Base-by-base conservation (phyloP, 2,888 invertebrate species). In the Apamea monoglypha region DNA sequence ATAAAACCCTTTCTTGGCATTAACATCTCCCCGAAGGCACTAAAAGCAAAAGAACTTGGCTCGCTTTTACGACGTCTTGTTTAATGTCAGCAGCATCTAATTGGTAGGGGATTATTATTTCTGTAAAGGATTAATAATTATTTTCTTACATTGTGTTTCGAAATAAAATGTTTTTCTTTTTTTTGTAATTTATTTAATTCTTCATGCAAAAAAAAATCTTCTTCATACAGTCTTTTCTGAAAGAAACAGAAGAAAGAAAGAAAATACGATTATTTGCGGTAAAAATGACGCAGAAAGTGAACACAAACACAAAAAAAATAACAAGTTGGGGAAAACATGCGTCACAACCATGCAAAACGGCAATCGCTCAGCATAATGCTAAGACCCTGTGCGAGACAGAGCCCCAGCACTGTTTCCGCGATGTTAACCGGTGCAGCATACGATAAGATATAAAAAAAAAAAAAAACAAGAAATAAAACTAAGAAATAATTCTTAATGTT, bases 1-100 rank as follows among this genome's bases (percentile, higher is more conserved):
- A 88, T 91, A 88, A 91, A 91, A 91, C 91, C 89, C 91, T 91
- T 90, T 88, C 89, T 84, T 84, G 75, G 82, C 88, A 81, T 82
- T 84, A 87, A 78, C 83, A 80, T 79, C 81, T 87, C 82, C 79
- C 78, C 74, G 72, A 74, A 66, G 81, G 80, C 78, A 85, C 63
- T 90, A 88, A 88, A 69, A 87, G 85, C 89, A 81, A 87, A 87
- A 86, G 85, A 84, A 82, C 84, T 87, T 83, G 83, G 83, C 78
- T 76, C 69, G 74, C 47, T 73, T 86, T 87, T 90, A 90, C 84
- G 90, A 87, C 63, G 32, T 76, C 86, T 83, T 81, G 83, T 85
- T 89, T 89, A 86, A 88, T 89, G 81, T 73, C 80, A 76, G 87
- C 59, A 72, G 71, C 73, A 78, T 88, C 83, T 88, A 89, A 90